phyloP scores from a whole-genome alignment of 2,888 invertebrate genomes.

The Meghimatium bilineatum region DNA sequence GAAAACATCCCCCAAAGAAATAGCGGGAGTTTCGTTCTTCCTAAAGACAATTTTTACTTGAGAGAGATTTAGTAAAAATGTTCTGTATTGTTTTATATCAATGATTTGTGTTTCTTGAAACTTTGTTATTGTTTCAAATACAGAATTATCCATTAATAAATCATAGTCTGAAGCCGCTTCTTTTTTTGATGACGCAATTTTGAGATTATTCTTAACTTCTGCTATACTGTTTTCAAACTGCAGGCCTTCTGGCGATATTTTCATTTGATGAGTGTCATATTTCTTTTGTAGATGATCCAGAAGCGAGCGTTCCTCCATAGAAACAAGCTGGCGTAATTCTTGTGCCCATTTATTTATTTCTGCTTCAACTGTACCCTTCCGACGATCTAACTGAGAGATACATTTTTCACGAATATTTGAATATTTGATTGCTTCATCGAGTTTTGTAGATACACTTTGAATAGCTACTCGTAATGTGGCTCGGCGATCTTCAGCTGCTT shows the following conservation, averaged over 20 bases:
- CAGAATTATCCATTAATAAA: not conserved
- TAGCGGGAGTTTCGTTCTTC: not conserved
- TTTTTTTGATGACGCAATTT: not conserved
- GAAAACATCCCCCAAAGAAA: not conserved
- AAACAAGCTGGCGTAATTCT: not conserved
- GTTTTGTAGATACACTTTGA: not conserved
- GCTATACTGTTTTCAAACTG: constrained; percentile 9
- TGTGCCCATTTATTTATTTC: constrained; percentile 5
- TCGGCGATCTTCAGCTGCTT: constrained; percentile 46
- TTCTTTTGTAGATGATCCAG: constrained; percentile 4
- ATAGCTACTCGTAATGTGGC: constrained; percentile 17
- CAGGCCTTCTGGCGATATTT: constrained; percentile 1
- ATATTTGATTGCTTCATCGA: not conserved
- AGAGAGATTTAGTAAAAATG: not conserved
- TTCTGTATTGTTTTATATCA: not conserved
- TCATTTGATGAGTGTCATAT: not conserved
- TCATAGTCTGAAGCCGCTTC: not conserved
- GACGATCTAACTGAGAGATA: not conserved
- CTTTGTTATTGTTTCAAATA: not conserved
- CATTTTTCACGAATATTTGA: not conserved
- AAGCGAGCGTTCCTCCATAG: constrained; percentile 5
- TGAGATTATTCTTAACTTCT: not conserved
- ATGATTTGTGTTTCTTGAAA: not conserved
- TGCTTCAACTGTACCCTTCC: constrained; percentile 7
- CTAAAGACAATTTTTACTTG: not conserved